Evolutionary conservation across 1,140 invertebrate genomes (phyloP), one percentile per base, ranked within the genome.

Genomic region (Drosophila santomea): DNA sequence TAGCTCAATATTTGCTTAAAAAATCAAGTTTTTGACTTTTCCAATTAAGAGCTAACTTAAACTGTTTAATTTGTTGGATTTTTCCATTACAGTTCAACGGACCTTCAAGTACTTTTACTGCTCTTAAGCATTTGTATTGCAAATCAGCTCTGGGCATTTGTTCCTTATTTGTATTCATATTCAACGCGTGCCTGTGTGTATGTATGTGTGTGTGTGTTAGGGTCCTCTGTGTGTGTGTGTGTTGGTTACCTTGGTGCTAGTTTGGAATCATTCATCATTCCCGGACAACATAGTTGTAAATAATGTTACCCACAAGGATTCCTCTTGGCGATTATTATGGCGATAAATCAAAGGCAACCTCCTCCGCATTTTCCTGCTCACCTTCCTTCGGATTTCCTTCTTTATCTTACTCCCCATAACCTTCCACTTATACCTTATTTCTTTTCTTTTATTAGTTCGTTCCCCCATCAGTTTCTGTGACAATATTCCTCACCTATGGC

Each of bases 251-350:
- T 60, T 74, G 50, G 41, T 23, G 43, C 58, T 80, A 69, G 74
- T 71, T 80, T 50, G 51, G 67, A 54, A 80, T 88, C 83, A 88
- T 88, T 83, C 83, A 88, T 89, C 84, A 88, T 88, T 78, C 71
- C 74, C 52, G 50, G 71, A 55, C 68, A 72, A 71, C 68, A 72
- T 89, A 88, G 83, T 88, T 88, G 83, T 88, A 88, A 88, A 83
- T 89, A 88, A 88, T 89, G 83, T 84, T 88, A 78, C 83, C 83
- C 83, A 78, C 76, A 88, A 74, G 84, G 83, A 88, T 80, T 83
- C 68, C 63, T 88, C 75, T 59, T 44, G 48, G 25, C 61, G 83
- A 80, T 89, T 83, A 84, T 89, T 89, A 84, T 80, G 83, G 83
- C 82, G 84, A 88, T 88, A 88, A 88, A 88, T 88, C 83, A 88